Evolutionary conservation across 2,888 invertebrate genomes (phyloP).

Genomic region (Meloe dianella): DNA sequence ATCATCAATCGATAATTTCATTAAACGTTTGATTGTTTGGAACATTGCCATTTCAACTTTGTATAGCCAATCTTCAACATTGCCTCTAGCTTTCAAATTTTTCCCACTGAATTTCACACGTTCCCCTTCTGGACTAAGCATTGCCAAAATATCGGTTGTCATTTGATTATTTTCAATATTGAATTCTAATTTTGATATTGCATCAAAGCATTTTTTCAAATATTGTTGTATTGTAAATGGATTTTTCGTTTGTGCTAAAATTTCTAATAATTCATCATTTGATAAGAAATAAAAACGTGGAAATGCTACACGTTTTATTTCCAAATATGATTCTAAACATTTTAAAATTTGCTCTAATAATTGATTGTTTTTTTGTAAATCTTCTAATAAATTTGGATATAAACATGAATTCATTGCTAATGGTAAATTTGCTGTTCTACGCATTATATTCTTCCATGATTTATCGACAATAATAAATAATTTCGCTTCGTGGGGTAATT

Average conservation of each 20-base stretch:
- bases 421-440: constrained; percentile 79
- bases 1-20: constrained; percentile 77
- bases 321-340: constrained; percentile 87
- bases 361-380: constrained; percentile 74
- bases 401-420: constrained; percentile 82
- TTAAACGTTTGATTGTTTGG: constrained; percentile 73
- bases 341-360: constrained; percentile 88
- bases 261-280: constrained; percentile 88
- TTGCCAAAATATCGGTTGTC: constrained; percentile 85
- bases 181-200: constrained; percentile 79
- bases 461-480: constrained; percentile 87
- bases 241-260: constrained; percentile 88
- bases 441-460: constrained; percentile 88
- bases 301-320: constrained; percentile 86
- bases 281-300: constrained; percentile 90
- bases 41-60: constrained; percentile 94
- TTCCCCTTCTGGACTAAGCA: constrained; percentile 90
- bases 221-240: constrained; percentile 91
- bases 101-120: constrained; percentile 69
- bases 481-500: constrained; percentile 88
- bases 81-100: constrained; percentile 84
- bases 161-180: constrained; percentile 57
- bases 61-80: constrained; percentile 90
- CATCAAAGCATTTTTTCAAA: constrained; percentile 88
- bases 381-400: constrained; percentile 72